Conservation (phyloP, 1,140 invertebrate species). For the Brachionus sp. region DNA sequence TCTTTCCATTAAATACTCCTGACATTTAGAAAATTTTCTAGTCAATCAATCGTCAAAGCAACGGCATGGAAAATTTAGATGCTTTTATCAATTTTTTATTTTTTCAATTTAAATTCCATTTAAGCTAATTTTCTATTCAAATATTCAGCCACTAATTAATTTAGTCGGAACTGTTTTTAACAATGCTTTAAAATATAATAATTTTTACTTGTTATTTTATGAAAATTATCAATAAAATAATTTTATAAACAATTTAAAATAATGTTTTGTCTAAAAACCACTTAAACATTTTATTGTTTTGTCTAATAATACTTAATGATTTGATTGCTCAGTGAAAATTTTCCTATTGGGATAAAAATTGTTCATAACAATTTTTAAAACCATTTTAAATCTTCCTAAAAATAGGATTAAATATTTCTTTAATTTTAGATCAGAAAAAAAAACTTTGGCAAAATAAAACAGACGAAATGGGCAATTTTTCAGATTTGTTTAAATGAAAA, state of each 20-base stretch:
- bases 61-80: not conserved
- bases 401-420: too few species aligned
- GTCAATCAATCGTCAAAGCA: not conserved
- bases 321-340: not conserved
- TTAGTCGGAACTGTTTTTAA: not conserved
- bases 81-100: not conserved
- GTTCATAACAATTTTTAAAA: not conserved
- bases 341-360: not conserved
- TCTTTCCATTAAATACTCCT: not conserved
- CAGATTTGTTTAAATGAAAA: too few species aligned
- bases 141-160: not conserved
- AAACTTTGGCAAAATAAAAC: too few species aligned
- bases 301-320: not conserved
- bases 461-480: too few species aligned
- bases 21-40: not conserved
- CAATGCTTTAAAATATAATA: not conserved
- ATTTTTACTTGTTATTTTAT: not conserved
- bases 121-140: too few species aligned
- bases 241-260: not conserved
- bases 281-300: not conserved
- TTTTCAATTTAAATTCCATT: too few species aligned
- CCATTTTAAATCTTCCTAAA: not conserved
- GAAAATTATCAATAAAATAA: not conserved
- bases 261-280: not conserved
- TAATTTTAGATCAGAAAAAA: too few species aligned